A percentile compares a stretch with the other conserved stretches of the same genome.
phyloP scores from a whole-genome alignment of 2,113 vertebrate species.

The Platysternon megacephalum region DNA sequence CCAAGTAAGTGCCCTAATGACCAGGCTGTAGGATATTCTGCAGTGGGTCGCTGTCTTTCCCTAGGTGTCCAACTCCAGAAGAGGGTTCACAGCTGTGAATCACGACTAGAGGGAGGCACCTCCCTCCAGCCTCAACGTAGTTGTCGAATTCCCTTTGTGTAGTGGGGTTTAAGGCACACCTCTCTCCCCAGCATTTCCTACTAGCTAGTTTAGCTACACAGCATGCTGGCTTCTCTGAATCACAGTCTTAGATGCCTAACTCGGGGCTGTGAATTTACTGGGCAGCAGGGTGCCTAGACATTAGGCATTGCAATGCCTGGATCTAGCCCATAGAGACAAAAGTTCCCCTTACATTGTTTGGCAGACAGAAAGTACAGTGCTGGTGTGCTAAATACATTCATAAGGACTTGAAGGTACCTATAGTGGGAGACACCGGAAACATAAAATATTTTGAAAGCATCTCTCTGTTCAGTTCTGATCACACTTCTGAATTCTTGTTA shows the following conservation, averaged over 20 bases:
- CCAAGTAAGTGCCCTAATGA: background rate
- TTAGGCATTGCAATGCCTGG: background rate
- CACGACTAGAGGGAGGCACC: background rate
- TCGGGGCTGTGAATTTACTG: background rate
- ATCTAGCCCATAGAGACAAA: background rate
- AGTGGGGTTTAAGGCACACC: background rate
- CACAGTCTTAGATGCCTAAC: background rate
- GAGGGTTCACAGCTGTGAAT: background rate
- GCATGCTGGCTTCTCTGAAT: background rate
- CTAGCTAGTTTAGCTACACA: background rate
- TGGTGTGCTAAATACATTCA: background rate
- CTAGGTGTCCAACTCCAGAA: background rate
- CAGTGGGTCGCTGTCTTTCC: background rate
- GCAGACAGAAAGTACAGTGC: accelerated
- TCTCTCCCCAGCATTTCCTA: background rate
- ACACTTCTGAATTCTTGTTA: background rate
- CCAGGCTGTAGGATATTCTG: background rate
- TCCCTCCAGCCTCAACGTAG: background rate
- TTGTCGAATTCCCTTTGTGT: no score
- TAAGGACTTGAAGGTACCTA: background rate
- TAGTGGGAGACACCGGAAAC: background rate
- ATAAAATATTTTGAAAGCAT: background rate
- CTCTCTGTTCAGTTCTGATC: background rate
- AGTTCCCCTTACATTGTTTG: background rate
- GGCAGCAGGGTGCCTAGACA: background rate